Evolutionary conservation across 2,888 invertebrate species (phyloP), one percentile per base, ranked within the genome.

Genomic region (Mechanitis mazaeus): DNA sequence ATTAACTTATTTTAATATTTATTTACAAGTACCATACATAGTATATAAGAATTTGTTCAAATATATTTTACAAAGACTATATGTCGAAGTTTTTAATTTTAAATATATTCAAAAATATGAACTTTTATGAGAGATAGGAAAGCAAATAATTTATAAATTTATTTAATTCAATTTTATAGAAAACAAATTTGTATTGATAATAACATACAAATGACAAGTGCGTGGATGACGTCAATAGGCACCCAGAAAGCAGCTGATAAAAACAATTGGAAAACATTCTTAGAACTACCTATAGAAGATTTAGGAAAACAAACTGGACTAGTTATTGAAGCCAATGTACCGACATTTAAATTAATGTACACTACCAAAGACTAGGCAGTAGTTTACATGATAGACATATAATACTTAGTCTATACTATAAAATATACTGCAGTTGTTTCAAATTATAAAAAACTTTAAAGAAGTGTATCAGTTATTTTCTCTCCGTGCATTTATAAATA

Each of bases 181-280:
- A 68, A 72, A 3, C n/a, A 69, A 3, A 58, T 78, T 20, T 78
- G 79, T 56, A 72, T 72, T 35, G 75, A 74, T 11, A 58, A 75
- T 2, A 70, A 70, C 35, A 65, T 81, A 2, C 71, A 75, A 0
- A 61, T 78, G 61, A 72, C 75, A 0, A 70, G 68, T 50, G 75
- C 74, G 0, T 76, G 75, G 73, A 71, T 75, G 71, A 72, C 73
- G 3, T 67, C 75, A 9, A 57, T 64, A 7, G 75, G 73, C 3
- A 69, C 75, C 0, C 78, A 76, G 60, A 73, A 67, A 31, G 74
- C 75, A 3, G 75, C 78, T 0, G 67, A 68, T 11, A 69, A 67
- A 5, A 72, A 71, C 46, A 71, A 73, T 1, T 80, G 77, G 77
- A 70, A 74, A 46, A 72, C 72, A 0, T 61, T 66, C 3, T 66